Base-by-base conservation (phyloP, 2,113 vertebrate species). In the Entomyzon cyanotis region DNA sequence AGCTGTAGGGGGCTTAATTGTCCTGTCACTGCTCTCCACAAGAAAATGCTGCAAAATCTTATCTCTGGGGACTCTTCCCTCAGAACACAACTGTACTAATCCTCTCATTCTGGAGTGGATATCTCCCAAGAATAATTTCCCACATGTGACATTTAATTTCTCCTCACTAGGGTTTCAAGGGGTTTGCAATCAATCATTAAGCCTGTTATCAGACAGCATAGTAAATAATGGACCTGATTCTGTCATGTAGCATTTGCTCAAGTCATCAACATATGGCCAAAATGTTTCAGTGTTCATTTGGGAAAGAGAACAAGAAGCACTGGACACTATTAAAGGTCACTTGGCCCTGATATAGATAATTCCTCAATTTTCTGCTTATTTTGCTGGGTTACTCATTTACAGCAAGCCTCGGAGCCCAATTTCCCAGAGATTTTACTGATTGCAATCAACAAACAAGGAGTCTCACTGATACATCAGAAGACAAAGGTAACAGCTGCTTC, bases 381-480 rank as follows among this genome's bases (percentile, higher is more conserved):
- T 82, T 64, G 18, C 30, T 74, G 33, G 92, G 39, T 78, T 88
- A 68, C 41, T 87, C 5, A 1, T 90, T 93, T 63, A 37, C 73
- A 99, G 99, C 99, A 99, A 99, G 99, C 98, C 28, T 99, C 99
- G 0, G 98, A 99, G 30, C 98, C 98, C 27, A 98, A 82, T 52
- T 99, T 99, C 77, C 99, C 99, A 12, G 99, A 99, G 55, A 99
- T 99, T 77, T 95, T 99, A 80, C 97, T 98, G 87, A 98, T 99
- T 47, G 99, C 99, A 89, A 98, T 99, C 97, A 99, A 99, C 98
- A 99, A 98, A 71, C 98, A 98, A 22, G 99, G 99, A 46, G 96
- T 99, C 49, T 98, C 98, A 6, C 93, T 99, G 90, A 99, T 99
- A 75, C 98, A 99, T 95, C 99, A 98, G 31, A 99, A 99, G 97